Conservation (phyloP, 2,797 vertebrate genomes). For the Argentina silus region DNA sequence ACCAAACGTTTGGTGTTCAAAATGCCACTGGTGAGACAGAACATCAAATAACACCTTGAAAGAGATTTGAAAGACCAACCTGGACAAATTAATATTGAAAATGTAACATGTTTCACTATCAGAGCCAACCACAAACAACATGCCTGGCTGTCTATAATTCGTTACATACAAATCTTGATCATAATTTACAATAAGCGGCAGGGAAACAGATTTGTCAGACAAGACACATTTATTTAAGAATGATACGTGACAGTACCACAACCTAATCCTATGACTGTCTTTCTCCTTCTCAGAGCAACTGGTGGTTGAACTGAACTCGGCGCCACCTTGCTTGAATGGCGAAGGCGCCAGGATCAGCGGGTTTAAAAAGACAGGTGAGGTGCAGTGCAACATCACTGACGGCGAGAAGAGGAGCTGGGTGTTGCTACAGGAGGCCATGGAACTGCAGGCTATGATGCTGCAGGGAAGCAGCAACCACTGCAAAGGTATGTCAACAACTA, state of each 20-base stretch:
- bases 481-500: conserved; percentile 55
- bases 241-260: no score
- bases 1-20: not conserved
- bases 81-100: no score
- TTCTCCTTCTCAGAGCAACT: conserved; percentile 43
- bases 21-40: not conserved
- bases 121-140: no score
- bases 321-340: accelerated
- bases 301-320: not conserved
- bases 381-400: conserved; percentile 54
- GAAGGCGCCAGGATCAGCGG: not conserved
- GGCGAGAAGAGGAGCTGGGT: conserved; percentile 56
- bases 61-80: no score
- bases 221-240: not conserved
- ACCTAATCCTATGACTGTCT: not conserved
- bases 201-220: not conserved
- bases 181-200: no score
- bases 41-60: not conserved
- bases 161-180: no score
- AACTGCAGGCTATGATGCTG: conserved; percentile 69
- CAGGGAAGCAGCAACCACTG: conserved; percentile 49
- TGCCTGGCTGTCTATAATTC: no score
- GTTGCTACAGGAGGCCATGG: conserved; percentile 42
- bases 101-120: no score
- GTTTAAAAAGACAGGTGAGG: conserved; percentile 15